These are phyloP conservation scores for Geotrupes spiniger DNA, from an alignment of 2,888 invertebrate genomes.

Conservation along the genomic window DNA sequence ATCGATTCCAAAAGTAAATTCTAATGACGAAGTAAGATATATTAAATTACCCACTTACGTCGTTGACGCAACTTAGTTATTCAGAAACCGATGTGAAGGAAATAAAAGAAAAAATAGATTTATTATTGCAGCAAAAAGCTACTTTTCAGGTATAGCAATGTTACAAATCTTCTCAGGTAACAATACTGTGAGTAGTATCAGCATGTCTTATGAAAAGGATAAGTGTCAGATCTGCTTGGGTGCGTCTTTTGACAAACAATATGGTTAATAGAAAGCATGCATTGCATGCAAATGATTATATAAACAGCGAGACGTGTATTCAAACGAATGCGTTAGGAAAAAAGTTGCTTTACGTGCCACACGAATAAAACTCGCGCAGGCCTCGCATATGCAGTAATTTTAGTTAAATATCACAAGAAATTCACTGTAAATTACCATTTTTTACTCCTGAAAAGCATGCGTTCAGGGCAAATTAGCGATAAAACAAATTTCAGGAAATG, in stretches of 20 bases:
- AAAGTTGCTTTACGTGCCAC: constrained; percentile 9
- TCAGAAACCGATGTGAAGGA: too few relatives aligned
- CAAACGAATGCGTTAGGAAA: constrained; percentile 8
- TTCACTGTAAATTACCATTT: constrained; percentile 7
- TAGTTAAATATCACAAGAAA: background rate
- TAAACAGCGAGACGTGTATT: constrained; percentile 9
- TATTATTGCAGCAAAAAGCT: too few relatives aligned
- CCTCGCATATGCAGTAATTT: background rate
- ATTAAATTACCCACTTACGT: too few relatives aligned
- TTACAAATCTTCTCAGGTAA: background rate
- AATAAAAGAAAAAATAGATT: too few relatives aligned
- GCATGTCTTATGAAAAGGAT: constrained; percentile 5
- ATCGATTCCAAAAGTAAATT: too few relatives aligned
- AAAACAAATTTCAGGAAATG: constrained; percentile 11
- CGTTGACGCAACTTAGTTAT: too few relatives aligned
- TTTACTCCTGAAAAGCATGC: constrained; percentile 2
- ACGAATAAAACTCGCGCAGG: background rate
- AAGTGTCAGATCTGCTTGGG: constrained; percentile 16
- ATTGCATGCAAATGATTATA: constrained; percentile 21
- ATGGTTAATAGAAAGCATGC: constrained; percentile 22
- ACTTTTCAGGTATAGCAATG: too few relatives aligned
- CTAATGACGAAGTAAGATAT: too few relatives aligned
- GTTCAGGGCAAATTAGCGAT: constrained; percentile 4
- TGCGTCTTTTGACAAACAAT: constrained; percentile 23
- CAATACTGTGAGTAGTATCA: constrained; percentile 3